phyloP scores from a whole-genome alignment of 2,797 vertebrate genomes.

The Sarcophilus harrisii region DNA sequence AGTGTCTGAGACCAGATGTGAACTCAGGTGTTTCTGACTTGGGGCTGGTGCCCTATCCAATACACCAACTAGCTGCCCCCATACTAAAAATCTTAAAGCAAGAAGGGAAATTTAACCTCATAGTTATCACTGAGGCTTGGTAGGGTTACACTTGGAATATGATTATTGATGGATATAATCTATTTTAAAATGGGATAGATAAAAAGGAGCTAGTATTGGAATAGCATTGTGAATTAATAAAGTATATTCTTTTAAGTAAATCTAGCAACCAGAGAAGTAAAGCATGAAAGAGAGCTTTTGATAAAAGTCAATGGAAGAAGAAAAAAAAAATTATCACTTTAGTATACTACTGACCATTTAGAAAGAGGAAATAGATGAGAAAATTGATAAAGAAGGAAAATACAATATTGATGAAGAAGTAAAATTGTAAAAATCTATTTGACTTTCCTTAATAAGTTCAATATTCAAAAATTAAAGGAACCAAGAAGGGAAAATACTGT shows the following conservation, averaged over 20 bases:
- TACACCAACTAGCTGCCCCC: too few species aligned
- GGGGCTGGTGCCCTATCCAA: too few species aligned
- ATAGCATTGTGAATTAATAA: neutral
- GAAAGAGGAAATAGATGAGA: neutral
- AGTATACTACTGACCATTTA: neutral
- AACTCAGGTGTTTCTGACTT: too few species aligned
- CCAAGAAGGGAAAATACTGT: neutral
- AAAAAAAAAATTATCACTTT: neutral
- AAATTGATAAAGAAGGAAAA: neutral
- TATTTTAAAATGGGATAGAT: neutral
- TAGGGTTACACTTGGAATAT: neutral
- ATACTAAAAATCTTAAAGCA: neutral
- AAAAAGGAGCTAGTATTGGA: neutral
- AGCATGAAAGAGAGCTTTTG: neutral
- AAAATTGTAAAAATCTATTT: neutral
- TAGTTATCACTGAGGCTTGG: neutral
- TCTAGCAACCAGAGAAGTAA: neutral
- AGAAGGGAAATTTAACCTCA: neutral
- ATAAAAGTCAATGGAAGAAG: neutral
- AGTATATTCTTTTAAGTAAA: neutral
- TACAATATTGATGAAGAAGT: neutral
- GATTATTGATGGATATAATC: neutral
- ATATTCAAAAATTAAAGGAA: neutral
- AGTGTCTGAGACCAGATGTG: too few species aligned
- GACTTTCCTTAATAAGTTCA: neutral